Evolutionary conservation across 2,113 vertebrate species (phyloP).

Genomic region (Lycaon pictus): DNA sequence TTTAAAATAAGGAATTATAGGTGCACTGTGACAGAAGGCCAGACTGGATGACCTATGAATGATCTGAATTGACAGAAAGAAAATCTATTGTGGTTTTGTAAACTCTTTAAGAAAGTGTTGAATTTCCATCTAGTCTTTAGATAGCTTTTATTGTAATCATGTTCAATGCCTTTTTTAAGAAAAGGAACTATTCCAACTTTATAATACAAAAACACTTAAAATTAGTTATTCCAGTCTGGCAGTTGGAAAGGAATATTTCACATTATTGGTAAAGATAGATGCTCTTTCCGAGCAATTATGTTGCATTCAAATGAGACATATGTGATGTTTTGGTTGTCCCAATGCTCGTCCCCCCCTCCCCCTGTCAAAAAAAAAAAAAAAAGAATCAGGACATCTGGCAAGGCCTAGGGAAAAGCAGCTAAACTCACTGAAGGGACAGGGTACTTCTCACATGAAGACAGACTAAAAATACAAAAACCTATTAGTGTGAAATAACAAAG

Average conservation of each 20-base stretch:
- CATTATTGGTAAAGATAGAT: conserved; percentile 60
- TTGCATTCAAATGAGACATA: conserved; percentile 64
- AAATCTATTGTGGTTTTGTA: conserved; percentile 74
- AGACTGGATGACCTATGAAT: conserved; percentile 70
- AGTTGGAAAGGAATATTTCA: conserved; percentile 64
- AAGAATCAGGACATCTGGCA: conserved; percentile 71
- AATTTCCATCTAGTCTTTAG: conserved; percentile 73
- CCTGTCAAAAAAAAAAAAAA: background rate
- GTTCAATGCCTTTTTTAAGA: conserved; percentile 60
- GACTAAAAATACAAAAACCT: conserved; percentile 79
- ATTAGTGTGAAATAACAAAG: conserved; percentile 82
- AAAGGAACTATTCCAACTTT: conserved; percentile 65
- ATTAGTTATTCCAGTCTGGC: conserved; percentile 64
- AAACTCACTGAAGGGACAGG: conserved; percentile 67
- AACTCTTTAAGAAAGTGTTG: conserved; percentile 70
- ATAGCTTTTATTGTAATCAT: conserved; percentile 75
- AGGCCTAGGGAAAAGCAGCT: conserved; percentile 57
- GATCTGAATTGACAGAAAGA: conserved; percentile 69
- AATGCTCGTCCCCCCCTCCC: background rate
- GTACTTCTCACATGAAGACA: conserved; percentile 75
- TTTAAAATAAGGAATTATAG: conserved; percentile 78
- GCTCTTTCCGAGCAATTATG: conserved; percentile 63
- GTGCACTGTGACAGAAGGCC: conserved; percentile 65
- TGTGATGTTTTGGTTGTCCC: conserved; percentile 21
- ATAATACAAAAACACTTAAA: conserved; percentile 75